Base-by-base conservation (phyloP, 2,113 vertebrate genomes). In the Phainopepla nitens region DNA sequence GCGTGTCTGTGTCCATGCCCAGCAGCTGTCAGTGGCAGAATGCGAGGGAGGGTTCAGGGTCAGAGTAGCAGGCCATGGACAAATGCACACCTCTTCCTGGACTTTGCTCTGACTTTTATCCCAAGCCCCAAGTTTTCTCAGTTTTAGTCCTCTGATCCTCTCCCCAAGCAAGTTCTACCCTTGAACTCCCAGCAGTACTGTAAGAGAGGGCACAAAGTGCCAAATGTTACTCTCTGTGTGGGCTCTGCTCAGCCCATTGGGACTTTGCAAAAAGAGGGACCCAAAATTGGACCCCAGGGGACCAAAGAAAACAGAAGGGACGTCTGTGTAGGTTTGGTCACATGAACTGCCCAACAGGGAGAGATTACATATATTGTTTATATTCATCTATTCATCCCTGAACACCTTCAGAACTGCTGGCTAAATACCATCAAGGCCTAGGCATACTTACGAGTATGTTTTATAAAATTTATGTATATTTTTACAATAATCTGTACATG, bases 241-340 rank as follows among this genome's bases (percentile, higher is more conserved):
- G 4, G 4, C 10, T 75, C 10, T 76, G 9, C 31, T 54, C 1
- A 0, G 41, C 24, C 9, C 21, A 11, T 75, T 47, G 29, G 14
- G 29, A 53, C 29, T 36, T 28, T 14, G 28, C 21, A 68, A 61
- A 31, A 76, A 54, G 16, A 44, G 7, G 3, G 24, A 35, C 4
- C 8, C 14, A 69, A 31, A 68, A 76, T 39, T 24, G 1, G 8
- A 47, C 17, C 11, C 11, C 17, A 47, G 12, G 16, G 35, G 4
- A 33, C 8, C 3, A 69, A 20, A 47, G 24, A 45, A 45, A 82
- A 50, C 9, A 60, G 15, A 29, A 61, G 15, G 8, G 25, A 49
- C 41, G 35, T 35, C 25, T 10, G 1, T 42, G 15, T 69, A 7
- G 12, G 5, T 10, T 33, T 42, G 17, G 13, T 49, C 25, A 61